Percentiles rank a stretch among this genome's conserved stretches.
These are phyloP conservation scores for Vannuccia rotundouncinata DNA, from an alignment of 2,888 invertebrate species.

Conservation along the genomic window DNA sequence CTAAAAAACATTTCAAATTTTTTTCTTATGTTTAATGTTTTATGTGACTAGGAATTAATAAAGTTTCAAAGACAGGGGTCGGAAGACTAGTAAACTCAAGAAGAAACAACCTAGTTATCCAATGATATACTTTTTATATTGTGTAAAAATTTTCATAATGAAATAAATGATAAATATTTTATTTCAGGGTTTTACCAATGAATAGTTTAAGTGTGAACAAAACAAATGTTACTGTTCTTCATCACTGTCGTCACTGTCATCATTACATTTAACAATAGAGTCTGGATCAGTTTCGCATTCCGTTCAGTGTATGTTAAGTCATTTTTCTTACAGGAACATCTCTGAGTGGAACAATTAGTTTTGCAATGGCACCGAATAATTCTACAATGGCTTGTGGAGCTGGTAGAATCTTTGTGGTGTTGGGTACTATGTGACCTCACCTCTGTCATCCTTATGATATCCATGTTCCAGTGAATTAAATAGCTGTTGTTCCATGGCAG, in stretches of 20 bases:
- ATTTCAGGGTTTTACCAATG: background rate
- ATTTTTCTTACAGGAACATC: constrained; percentile 7
- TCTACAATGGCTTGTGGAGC: constrained; percentile 20
- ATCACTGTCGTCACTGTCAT: constrained; percentile 6
- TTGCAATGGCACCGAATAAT: background rate
- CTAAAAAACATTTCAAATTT: no score
- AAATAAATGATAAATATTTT: background rate
- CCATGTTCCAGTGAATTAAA: background rate
- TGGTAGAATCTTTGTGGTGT: constrained; percentile 3
- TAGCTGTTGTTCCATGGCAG: background rate
- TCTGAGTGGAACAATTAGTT: background rate
- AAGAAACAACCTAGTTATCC: constrained; percentile 2
- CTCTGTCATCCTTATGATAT: constrained; percentile 9
- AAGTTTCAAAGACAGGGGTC: background rate
- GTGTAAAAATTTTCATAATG: constrained; percentile 9
- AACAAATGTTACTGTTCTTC: background rate
- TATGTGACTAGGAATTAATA: background rate
- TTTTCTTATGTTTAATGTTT: no score
- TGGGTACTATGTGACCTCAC: background rate
- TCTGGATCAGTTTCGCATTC: background rate
- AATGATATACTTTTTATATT: background rate
- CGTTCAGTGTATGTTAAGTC: constrained; percentile 4
- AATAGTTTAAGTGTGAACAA: background rate
- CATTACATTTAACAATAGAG: background rate
- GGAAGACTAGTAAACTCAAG: background rate